phyloP scores from a whole-genome alignment of 2,888 invertebrate genomes.

The Nephrotoma appendiculata region DNA sequence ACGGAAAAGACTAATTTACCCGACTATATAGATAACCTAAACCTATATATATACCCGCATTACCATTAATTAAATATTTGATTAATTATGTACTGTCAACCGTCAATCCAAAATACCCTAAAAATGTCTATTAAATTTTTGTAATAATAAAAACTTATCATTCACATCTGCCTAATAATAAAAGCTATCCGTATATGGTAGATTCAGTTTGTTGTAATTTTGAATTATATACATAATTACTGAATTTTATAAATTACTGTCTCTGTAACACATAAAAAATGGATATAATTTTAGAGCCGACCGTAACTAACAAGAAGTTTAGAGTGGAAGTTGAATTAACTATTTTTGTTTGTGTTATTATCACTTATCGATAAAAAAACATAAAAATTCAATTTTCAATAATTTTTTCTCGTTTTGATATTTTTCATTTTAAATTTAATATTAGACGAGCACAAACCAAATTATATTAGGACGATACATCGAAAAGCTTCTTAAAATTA shows the following conservation, averaged over 20 bases:
- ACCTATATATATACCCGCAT: not conserved
- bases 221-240: not conserved
- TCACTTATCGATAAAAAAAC: not conserved
- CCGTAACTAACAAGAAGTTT: not conserved
- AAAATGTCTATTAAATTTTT: not conserved
- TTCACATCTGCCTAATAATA: not conserved
- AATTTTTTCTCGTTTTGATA: not conserved
- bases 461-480: too few relatives aligned
- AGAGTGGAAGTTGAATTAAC: not conserved
- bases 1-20: not conserved
- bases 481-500: too few relatives aligned
- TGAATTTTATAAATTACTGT: not conserved
- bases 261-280: not conserved
- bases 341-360: not conserved
- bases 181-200: not conserved
- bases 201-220: not conserved
- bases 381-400: not conserved
- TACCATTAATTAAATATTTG: not conserved
- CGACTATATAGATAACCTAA: not conserved
- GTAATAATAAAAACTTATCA: not conserved
- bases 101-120: not conserved
- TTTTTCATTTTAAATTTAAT: not conserved
- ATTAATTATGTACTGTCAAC: not conserved
- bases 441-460: too few relatives aligned
- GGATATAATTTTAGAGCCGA: not conserved